phyloP scores from a whole-genome alignment of 2,113 vertebrate species.

The Todiramphus chloris region DNA sequence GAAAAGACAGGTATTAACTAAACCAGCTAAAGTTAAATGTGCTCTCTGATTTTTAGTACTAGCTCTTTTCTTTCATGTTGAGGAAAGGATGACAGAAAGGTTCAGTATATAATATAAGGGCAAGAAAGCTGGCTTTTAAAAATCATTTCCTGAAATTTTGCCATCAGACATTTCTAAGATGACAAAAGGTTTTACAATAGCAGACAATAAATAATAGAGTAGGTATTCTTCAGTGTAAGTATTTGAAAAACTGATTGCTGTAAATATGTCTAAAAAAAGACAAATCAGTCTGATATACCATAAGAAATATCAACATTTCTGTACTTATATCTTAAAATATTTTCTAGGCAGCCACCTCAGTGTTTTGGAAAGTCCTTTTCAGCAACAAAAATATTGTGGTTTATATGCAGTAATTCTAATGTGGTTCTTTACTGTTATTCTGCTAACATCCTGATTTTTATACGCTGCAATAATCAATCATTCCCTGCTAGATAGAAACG shows the following conservation, averaged over 20 bases:
- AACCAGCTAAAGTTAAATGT: neutral
- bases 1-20: neutral
- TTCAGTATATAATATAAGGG: neutral
- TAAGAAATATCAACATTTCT: neutral
- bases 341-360: neutral
- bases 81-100: neutral
- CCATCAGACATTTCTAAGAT: neutral
- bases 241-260: neutral
- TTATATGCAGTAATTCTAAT: neutral
- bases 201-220: neutral
- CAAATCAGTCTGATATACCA: neutral
- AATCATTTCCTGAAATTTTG: neutral
- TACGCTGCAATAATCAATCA: constrained; percentile 53
- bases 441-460: constrained; percentile 25
- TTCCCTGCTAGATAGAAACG: constrained; percentile 45
- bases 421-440: neutral
- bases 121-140: neutral
- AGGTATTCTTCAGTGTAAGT: neutral
- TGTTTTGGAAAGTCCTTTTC: constrained; percentile 20
- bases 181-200: neutral
- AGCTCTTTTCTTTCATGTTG: neutral
- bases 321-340: constrained; percentile 29
- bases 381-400: neutral
- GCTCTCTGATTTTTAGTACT: neutral
- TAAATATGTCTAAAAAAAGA: neutral